Evolutionary conservation across 1,140 invertebrate species (phyloP).

Genomic region (Brachionus manjavacas): DNA sequence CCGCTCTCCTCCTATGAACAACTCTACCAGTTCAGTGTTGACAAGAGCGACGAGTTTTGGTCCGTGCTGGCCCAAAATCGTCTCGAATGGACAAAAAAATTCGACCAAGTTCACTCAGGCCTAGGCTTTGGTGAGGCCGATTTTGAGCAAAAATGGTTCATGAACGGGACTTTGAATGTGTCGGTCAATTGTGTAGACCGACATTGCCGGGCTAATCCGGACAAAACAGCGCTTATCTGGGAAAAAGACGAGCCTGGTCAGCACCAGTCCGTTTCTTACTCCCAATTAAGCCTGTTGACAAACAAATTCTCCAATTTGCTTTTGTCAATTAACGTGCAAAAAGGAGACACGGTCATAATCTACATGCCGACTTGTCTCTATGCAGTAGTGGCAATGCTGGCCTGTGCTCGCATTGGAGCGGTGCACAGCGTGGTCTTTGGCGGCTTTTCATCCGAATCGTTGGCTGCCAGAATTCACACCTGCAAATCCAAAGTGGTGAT

Average conservation of each 20-base stretch:
- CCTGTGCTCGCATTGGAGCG: constrained; percentile 60
- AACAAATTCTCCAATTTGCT: constrained; percentile 58
- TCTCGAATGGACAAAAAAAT: constrained; percentile 57
- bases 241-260: constrained; percentile 62
- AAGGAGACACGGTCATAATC: constrained; percentile 61
- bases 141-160: constrained; percentile 51
- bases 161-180: constrained; percentile 59
- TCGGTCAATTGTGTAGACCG: constrained; percentile 62
- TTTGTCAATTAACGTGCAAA: constrained; percentile 55
- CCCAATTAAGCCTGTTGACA: constrained; percentile 51
- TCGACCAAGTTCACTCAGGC: constrained; percentile 55
- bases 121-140: constrained; percentile 51
- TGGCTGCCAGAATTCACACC: constrained; percentile 61
- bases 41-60: constrained; percentile 60
- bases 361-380: constrained; percentile 60
- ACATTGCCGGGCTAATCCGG: constrained; percentile 54
- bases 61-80: constrained; percentile 54
- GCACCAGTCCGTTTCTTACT: constrained; percentile 57
- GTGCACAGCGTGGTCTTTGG: constrained; percentile 64
- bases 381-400: constrained; percentile 59
- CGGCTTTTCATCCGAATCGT: constrained; percentile 62
- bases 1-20: constrained; percentile 46
- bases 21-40: constrained; percentile 51
- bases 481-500: constrained; percentile 57
- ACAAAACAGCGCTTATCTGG: constrained; percentile 60